phyloP scores from a whole-genome alignment of 2,113 vertebrate genomes.

The Ia io region DNA sequence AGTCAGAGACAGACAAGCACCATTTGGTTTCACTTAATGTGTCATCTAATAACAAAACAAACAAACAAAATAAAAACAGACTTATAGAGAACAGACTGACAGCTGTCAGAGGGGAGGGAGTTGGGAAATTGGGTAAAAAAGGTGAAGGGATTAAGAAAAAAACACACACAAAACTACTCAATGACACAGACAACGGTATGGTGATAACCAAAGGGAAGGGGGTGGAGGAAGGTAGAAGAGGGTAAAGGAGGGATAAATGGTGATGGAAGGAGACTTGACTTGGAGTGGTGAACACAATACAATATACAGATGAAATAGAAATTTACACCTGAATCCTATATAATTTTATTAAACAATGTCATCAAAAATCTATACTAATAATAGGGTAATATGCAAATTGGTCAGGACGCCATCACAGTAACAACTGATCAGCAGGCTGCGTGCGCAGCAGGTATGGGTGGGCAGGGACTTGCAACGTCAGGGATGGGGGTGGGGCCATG shows the following conservation, averaged over 20 bases:
- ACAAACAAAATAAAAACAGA: not conserved
- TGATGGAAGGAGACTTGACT: not conserved
- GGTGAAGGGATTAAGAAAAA: not conserved
- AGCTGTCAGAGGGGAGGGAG: not conserved
- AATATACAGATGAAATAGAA: not conserved
- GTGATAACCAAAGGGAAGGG: not conserved
- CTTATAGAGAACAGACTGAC: not conserved
- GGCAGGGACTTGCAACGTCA: too few relatives aligned
- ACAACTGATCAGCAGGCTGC: too few relatives aligned
- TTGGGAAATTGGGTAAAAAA: not conserved
- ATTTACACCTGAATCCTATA: not conserved
- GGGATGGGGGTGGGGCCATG: too few relatives aligned
- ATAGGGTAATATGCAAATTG: too few relatives aligned
- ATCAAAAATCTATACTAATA: too few relatives aligned
- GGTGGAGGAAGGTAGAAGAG: not conserved
- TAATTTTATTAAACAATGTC: not conserved
- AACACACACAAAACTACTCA: not conserved
- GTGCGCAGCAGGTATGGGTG: too few relatives aligned
- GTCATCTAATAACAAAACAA: not conserved
- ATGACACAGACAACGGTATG: not conserved
- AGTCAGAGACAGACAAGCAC: not conserved
- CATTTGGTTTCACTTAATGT: not conserved
- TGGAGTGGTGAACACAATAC: not conserved
- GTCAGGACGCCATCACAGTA: too few relatives aligned
- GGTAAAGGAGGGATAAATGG: not conserved